Evolutionary conservation across 2,113 vertebrate species (phyloP).

Genomic region (Leucopternis melanops): DNA sequence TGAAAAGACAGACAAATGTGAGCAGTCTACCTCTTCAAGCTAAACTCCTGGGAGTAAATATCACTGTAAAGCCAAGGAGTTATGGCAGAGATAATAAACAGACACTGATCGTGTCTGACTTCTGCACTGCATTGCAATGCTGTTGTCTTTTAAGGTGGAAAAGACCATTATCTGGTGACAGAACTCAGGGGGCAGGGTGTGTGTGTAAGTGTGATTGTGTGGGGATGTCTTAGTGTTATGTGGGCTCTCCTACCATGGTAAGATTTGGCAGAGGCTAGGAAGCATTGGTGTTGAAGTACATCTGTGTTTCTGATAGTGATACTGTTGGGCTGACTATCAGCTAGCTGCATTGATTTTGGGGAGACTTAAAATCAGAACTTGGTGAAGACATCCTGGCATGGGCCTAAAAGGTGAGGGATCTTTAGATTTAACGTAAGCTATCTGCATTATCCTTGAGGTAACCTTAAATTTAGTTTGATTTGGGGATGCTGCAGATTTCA

Average conservation of each 20-base stretch:
- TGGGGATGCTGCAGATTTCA: neutral
- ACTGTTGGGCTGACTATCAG: neutral
- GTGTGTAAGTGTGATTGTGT: neutral
- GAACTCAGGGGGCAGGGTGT: fast-evolving
- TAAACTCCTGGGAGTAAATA: neutral
- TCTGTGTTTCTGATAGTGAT: neutral
- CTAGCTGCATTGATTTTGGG: neutral
- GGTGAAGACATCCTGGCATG: neutral
- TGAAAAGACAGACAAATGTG: neutral
- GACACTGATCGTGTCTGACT: neutral
- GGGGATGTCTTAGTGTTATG: neutral
- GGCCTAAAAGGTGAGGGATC: neutral
- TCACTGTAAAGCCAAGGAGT: neutral
- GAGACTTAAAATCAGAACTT: neutral
- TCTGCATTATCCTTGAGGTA: neutral
- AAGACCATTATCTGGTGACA: neutral
- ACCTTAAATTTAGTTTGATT: neutral
- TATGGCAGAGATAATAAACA: neutral
- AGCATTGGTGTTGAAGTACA: neutral
- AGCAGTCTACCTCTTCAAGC: neutral
- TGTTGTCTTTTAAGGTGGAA: neutral
- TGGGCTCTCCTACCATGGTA: neutral
- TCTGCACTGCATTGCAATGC: neutral
- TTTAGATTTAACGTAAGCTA: neutral
- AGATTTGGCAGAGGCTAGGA: neutral